phyloP scores from a whole-genome alignment of 1,140 invertebrate genomes.

The Mactra quadrangularis region DNA sequence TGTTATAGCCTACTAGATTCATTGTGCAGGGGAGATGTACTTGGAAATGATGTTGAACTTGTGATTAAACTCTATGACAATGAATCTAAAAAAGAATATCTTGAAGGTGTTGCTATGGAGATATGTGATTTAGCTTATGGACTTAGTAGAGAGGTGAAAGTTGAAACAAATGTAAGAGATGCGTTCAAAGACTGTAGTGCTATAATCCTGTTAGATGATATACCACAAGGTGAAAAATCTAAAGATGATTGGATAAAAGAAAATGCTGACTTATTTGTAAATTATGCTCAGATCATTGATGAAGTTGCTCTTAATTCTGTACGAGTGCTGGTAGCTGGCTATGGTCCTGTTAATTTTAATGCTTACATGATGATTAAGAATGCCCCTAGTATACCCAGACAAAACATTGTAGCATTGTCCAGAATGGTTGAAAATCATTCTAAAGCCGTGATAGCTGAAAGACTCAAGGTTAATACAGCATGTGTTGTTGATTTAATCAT shows the following conservation, averaged over 20 bases:
- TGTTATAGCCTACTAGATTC: constrained; percentile 75
- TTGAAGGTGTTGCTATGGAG: constrained; percentile 79
- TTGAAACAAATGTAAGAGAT: constrained; percentile 70
- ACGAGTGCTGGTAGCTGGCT: constrained; percentile 77
- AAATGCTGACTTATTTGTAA: constrained; percentile 74
- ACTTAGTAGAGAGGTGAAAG: constrained; percentile 71
- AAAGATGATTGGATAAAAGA: constrained; percentile 74
- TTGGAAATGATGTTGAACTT: constrained; percentile 76
- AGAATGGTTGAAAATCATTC: constrained; percentile 80
- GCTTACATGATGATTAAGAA: constrained; percentile 77
- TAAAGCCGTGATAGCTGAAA: constrained; percentile 79
- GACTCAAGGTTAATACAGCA: constrained; percentile 78
- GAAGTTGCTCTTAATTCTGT: constrained; percentile 73
- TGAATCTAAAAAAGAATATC: constrained; percentile 63
- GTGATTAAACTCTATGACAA: constrained; percentile 73
- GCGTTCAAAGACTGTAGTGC: constrained; percentile 79
- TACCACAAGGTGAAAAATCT: constrained; percentile 66
- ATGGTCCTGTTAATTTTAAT: constrained; percentile 80
- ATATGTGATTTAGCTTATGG: constrained; percentile 76
- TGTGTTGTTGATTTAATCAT: constrained; percentile 80
- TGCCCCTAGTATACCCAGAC: constrained; percentile 74
- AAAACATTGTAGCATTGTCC: constrained; percentile 79
- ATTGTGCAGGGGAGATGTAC: constrained; percentile 77
- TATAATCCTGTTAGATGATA: constrained; percentile 80
- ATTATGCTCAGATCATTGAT: constrained; percentile 78